Conservation (phyloP, 2,797 vertebrate species). For the Strix occidentalis region DNA sequence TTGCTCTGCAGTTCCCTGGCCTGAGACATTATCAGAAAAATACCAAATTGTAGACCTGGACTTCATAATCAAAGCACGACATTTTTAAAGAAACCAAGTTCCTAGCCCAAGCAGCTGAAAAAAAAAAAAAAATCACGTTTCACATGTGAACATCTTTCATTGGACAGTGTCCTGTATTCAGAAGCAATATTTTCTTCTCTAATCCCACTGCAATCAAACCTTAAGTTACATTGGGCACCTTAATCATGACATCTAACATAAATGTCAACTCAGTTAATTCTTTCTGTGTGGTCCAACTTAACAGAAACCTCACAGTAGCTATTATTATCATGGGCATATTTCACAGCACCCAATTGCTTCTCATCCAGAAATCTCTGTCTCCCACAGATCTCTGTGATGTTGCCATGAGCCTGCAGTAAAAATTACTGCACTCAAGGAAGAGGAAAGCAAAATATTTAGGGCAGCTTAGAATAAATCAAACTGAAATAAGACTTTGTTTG, state of each 20-base stretch:
- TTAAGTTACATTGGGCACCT: background rate
- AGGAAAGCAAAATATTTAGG: slow-evolving; percentile 48
- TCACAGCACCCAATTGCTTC: background rate
- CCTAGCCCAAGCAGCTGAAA: background rate
- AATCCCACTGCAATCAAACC: background rate
- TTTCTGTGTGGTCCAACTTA: background rate
- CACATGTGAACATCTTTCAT: background rate
- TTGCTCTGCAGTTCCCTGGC: background rate
- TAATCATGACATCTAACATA: background rate
- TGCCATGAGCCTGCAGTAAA: background rate
- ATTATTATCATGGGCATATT: background rate
- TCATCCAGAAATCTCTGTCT: background rate
- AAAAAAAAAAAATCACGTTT: background rate
- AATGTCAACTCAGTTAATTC: background rate
- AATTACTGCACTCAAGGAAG: background rate
- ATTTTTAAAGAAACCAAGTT: background rate
- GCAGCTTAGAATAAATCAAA: slow-evolving; percentile 28
- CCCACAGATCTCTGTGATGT: background rate
- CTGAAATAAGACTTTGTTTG: background rate
- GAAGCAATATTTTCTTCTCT: background rate
- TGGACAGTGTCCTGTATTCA: background rate
- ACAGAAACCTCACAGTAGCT: background rate
- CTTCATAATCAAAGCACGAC: background rate
- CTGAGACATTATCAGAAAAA: background rate
- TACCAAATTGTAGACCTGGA: background rate